Evolutionary conservation across 2,888 invertebrate species (phyloP), one percentile per base, ranked within the genome.

Genomic region (Lottia scabra): DNA sequence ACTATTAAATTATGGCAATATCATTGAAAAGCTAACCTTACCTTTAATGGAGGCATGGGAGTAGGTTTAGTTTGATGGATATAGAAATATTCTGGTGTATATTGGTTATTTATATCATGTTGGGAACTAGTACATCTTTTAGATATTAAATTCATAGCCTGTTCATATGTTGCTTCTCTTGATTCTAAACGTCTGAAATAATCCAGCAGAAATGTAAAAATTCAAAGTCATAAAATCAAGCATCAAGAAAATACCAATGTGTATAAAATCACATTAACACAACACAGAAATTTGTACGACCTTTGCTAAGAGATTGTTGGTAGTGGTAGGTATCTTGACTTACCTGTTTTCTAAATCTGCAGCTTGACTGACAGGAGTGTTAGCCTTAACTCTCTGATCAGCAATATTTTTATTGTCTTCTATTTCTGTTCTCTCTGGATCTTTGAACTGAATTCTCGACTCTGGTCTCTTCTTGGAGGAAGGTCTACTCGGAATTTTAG

Each of bases 41-140:
- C 87, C 81, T 85, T 85, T 15, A 87, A 76, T 0, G 87, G 87
- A 63, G 83, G 80, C 84, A 86, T 85, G 3, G 87, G 87, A 30
- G 78, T n/a, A 4, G 87, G 87, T 65, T 79, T 82, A 16, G 81
- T 76, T 74, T 87, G 87, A 63, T 82, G 76, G 43, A 87, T 80
- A 75, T 85, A 87, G 79, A 86, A 84, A 74, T 84, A 83, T 74
- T 82, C 77, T 4, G 83, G 83, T 16, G 78, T 67, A 63, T 81
- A 80, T 0, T 71, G 73, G 26, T 82, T 83, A 12, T 80, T 79
- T 0, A 74, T 74, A 30, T 78, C 76, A 16, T 71, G 79, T 62
- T 69, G 72, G 2, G 75, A 74, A 68, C 82, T 83, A 23, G 79
- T 79, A 74, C 84, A 84, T 2, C 84, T 80, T 63, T 79, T 79